Base-by-base conservation (phyloP, 37 sponge, comb jelly and placozoan species). In the Halisarca cf. caerulea region DNA sequence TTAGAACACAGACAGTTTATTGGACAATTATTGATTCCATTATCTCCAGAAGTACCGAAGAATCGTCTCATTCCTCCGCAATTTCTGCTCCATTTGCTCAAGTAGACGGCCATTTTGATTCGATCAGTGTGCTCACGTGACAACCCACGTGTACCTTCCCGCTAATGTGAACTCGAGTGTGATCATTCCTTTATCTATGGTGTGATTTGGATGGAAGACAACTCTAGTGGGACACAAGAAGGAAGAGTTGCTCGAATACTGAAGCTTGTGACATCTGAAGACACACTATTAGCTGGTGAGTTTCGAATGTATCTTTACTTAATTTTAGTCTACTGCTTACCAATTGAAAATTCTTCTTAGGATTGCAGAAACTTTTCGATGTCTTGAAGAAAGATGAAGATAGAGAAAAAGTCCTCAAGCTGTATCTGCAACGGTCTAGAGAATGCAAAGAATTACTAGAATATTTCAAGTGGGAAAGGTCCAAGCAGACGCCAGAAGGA, bases 21-120 rank as follows among this genome's bases (percentile, higher is more conserved):
- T 5, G 90, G 91, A 60, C 94, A 93, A 40, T 90, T 70, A 69
- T 88, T 93, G 40, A 93, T 39, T 55, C 94, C 94, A 83, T 21
- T 53, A 3, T 84, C 80, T 54, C 43, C 59, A 8, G 64, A 6
- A 7, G 64, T 62, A 7, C 64, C 64, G 30, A 62, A 62, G 6
- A 5, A 30, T 62, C 64, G 6, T 11, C 6, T 47, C 11, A 47
- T 47, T 47, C 11, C 9, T 14, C 51, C 6, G 9, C 51, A 6
- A 47, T 47, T 47, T 47, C 51, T 47, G 51, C 51, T 47, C 51
- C 51, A 6, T 47, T 11, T 47, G 6, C 9, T 14, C 11, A 11
- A 6, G 11, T 11, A 47, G 51, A 47, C 51, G 51, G 51, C 51
- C 51, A 47, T 47, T 47, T 47, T 14, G 11, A 14, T 14, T 47